These are phyloP conservation scores for Halictus rubicundus DNA, from an alignment of 1,140 invertebrate species.

Conservation along the genomic window DNA sequence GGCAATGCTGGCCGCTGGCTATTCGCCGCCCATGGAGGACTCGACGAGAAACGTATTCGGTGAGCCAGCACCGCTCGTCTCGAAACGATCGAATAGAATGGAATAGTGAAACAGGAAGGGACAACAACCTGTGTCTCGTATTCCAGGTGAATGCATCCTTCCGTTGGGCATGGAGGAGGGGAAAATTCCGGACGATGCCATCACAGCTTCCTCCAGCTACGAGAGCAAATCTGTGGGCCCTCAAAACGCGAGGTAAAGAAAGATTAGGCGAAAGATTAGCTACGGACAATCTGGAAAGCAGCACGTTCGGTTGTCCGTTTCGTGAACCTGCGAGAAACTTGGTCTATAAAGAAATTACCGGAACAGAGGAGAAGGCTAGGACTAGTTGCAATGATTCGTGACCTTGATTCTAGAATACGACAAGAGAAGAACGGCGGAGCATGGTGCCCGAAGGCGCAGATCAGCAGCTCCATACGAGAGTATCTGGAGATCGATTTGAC, in stretches of 20 bases:
- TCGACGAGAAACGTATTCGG: constrained; percentile 74
- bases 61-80: constrained; percentile 21
- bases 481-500: constrained; percentile 93
- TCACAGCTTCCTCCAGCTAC: constrained; percentile 93
- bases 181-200: constrained; percentile 90
- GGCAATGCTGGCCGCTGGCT: constrained; percentile 71
- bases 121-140: not conserved
- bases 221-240: constrained; percentile 94
- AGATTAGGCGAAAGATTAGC: too few species aligned
- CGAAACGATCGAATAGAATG: too few species aligned
- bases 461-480: constrained; percentile 87
- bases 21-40: constrained; percentile 69
- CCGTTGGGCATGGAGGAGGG: constrained; percentile 95
- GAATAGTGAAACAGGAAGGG: too few species aligned
- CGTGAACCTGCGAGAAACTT: too few species aligned
- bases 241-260: constrained; percentile 94
- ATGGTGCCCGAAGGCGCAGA: constrained; percentile 94
- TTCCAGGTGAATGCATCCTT: constrained; percentile 89
- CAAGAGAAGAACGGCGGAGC: constrained; percentile 94
- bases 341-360: too few species aligned
- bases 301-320: too few species aligned
- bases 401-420: constrained; percentile 86
- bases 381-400: too few species aligned
- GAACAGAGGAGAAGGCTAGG: too few species aligned
- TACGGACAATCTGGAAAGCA: too few species aligned